phyloP scores from a whole-genome alignment of 2,888 invertebrate species.

The Drosophila robusta region DNA sequence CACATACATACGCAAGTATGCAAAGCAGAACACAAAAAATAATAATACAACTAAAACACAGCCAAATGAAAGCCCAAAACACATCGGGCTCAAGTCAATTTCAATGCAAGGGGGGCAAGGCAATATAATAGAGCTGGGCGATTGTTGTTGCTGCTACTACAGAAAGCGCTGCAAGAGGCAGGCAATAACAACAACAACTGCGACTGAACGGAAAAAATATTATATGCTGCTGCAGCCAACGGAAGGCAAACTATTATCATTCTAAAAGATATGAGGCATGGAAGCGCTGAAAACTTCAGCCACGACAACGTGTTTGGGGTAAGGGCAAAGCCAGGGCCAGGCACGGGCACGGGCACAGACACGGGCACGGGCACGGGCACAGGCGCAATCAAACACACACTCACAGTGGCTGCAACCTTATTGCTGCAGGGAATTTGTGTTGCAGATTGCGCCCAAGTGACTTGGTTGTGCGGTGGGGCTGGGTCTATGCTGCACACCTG shows the following conservation, averaged over 20 bases:
- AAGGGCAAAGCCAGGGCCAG: conserved; percentile 46
- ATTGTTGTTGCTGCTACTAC: conserved; percentile 13
- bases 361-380: no score
- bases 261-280: conserved; percentile 72
- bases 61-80: conserved; percentile 55
- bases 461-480: conserved; percentile 31
- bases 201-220: conserved; percentile 25
- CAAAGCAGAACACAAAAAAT: conserved; percentile 20
- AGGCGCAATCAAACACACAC: conserved; percentile 33
- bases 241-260: conserved; percentile 78
- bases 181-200: conserved; percentile 32
- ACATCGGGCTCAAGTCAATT: conserved; percentile 52
- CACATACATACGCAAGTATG: conserved; percentile 11
- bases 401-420: conserved; percentile 52
- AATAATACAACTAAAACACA: conserved; percentile 28
- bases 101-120: conserved; percentile 38
- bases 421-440: conserved; percentile 72
- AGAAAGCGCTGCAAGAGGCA: conserved; percentile 28
- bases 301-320: conserved; percentile 45
- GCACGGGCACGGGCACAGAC: conserved; percentile 5
- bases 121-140: conserved; percentile 34
- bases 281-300: conserved; percentile 65
- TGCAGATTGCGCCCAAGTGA: conserved; percentile 65
- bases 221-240: conserved; percentile 51
- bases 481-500: conserved; percentile 69